Percentiles rank a stretch among this genome's conserved stretches.
Evolutionary conservation across 2,797 vertebrate species (phyloP).

Genomic region (Phalloptychus januarius): DNA sequence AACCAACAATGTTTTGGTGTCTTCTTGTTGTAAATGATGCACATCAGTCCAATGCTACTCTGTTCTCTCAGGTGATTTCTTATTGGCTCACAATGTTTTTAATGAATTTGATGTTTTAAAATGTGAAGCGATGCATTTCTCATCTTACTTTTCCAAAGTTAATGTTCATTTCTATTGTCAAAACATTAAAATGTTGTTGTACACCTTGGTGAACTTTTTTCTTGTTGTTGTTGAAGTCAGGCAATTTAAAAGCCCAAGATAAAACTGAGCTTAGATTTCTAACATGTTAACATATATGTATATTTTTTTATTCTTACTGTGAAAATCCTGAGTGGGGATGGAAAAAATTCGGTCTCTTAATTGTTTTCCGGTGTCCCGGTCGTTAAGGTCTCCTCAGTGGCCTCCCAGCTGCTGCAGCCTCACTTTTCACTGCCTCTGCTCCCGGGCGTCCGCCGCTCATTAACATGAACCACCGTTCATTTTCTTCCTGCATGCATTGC

Average conservation of each 20-base stretch:
- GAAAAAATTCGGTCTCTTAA: background rate
- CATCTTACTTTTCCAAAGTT: constrained; percentile 72
- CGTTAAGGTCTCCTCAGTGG: constrained; percentile 30
- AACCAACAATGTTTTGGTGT: background rate
- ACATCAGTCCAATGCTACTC: constrained; percentile 58
- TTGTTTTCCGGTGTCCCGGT: background rate
- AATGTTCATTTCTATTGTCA: constrained; percentile 79
- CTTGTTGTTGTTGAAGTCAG: background rate
- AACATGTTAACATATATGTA: no score
- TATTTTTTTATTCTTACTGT: background rate
- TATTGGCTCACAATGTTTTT: constrained; percentile 77
- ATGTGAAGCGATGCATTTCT: constrained; percentile 65
- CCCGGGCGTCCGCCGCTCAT: background rate
- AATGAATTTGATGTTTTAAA: constrained; percentile 72
- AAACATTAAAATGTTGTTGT: constrained; percentile 76
- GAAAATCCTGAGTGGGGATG: background rate
- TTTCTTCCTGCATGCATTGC: background rate
- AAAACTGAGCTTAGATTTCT: background rate
- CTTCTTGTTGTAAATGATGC: constrained; percentile 26
- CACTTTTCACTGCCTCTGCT: constrained; percentile 56
- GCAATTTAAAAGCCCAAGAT: background rate
- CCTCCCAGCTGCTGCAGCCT: constrained; percentile 49
- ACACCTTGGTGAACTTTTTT: constrained; percentile 5
- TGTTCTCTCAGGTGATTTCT: constrained; percentile 81
- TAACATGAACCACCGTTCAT: background rate